Evolutionary conservation across 2,888 invertebrate species (phyloP).

Genomic region (Smittia sp.): DNA sequence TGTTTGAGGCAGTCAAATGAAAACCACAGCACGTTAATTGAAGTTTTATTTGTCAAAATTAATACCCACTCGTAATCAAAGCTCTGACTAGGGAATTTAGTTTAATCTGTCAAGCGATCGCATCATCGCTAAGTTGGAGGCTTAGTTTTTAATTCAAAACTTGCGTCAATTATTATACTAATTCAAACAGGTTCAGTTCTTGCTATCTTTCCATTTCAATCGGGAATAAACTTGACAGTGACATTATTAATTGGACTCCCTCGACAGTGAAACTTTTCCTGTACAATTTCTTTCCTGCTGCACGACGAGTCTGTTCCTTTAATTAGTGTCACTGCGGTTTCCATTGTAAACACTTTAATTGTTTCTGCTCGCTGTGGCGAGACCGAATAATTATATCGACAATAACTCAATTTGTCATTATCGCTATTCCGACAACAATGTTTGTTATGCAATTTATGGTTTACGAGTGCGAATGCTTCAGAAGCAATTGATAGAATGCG

Average conservation of each 20-base stretch:
- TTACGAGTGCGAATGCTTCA: neutral
- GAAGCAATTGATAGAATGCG: too few species aligned
- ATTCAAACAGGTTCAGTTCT: too few species aligned
- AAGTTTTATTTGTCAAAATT: too few species aligned
- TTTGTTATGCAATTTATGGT: slow-evolving; percentile 6
- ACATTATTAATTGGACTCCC: neutral
- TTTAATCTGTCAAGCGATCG: too few species aligned
- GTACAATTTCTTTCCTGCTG: neutral
- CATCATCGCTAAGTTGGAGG: too few species aligned
- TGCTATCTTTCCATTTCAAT: neutral
- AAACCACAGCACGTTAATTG: too few species aligned
- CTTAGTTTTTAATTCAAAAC: too few species aligned
- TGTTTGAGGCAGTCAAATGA: too few species aligned
- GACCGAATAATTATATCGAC: neutral
- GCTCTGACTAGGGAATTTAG: too few species aligned
- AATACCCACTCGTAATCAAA: too few species aligned
- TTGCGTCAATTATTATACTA: too few species aligned
- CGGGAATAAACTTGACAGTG: neutral
- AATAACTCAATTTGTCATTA: neutral
- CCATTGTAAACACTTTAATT: neutral
- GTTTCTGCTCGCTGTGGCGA: neutral
- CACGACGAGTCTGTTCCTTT: neutral
- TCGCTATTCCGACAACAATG: neutral
- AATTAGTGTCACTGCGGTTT: neutral
- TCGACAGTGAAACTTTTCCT: neutral